Evolutionary conservation across 2,113 vertebrate genomes (phyloP), one percentile per base, ranked within the genome.

Genomic region (Gallinago jamesoni): DNA sequence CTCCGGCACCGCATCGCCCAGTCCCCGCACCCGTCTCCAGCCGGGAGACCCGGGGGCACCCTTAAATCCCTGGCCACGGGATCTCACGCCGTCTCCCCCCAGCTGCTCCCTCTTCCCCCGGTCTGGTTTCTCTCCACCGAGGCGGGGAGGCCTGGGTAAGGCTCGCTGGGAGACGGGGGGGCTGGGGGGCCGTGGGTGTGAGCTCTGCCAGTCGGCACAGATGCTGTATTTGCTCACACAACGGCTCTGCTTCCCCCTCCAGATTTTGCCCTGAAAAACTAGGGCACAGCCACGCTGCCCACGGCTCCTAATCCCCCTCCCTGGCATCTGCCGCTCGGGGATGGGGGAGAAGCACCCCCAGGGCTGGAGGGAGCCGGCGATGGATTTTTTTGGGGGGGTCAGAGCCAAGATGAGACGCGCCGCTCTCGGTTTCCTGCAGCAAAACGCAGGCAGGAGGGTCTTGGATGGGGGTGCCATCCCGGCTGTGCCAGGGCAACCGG

Each of bases 141-240:
- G 56, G 39, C 7, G 3, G 64, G 48, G 31, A 43, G 77, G 78
- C 55, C 50, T 39, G 74, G 24, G 37, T 33, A 31, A 13, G 79
- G 89, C 78, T 28, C 24, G 2, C 57, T 78, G 18, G 0, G 31
- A 63, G 72, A 19, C 4, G 13, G 41, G 31, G 19, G 31, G 43
- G 17, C 17, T 14, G 6, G 0, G 22, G 53, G 87, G 94, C 90
- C 22, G 73, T 20, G 93, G 88, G 78, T 23, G 86, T 37, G 83
- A 70, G 91, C 86, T 68, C 93, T 50, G 96, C 79, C 94, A 94
- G 91, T 50, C 66, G 11, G 50, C 35, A 28, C 94, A 94, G 94
- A 84, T 52, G 82, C 93, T 15, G 91, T 56, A 10, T 85, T 47
- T 62, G 79, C 89, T 94, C 96, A 23, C 94, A 31, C 94, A 5